Evolutionary conservation across 2,113 vertebrate genomes (phyloP).

Genomic region (Nematolebias whitei): DNA sequence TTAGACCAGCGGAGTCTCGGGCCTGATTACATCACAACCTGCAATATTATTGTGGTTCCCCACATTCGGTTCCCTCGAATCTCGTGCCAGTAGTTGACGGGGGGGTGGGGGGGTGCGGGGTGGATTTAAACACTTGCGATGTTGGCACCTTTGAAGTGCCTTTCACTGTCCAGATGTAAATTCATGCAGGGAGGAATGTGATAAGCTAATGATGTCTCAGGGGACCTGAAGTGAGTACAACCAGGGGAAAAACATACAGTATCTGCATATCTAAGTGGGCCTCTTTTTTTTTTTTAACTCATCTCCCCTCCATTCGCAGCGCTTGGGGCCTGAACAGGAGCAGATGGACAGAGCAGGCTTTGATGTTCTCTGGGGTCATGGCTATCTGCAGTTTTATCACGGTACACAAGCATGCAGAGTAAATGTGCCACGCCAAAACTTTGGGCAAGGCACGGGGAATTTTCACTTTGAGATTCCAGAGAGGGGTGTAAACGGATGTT

Average conservation of each 20-base stretch:
- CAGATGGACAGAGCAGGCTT: slow-evolving; percentile 62
- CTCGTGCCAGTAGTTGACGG: slow-evolving; percentile 29
- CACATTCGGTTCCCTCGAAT: slow-evolving; percentile 18
- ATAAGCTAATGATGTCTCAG: slow-evolving; percentile 76
- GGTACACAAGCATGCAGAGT: slow-evolving; percentile 64
- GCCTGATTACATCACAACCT: slow-evolving; percentile 32
- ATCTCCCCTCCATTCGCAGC: slow-evolving; percentile 15
- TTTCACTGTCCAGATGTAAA: slow-evolving; percentile 65
- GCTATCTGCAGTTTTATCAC: slow-evolving; percentile 67
- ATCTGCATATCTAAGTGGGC: slow-evolving; percentile 61
- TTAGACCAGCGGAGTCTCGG: slow-evolving; percentile 23
- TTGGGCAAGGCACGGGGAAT: slow-evolving; percentile 62
- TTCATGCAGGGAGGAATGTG: slow-evolving; percentile 56
- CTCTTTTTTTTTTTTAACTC: neutral
- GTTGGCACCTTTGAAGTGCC: slow-evolving; percentile 71
- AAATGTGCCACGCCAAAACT: slow-evolving; percentile 70
- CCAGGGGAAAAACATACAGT: slow-evolving; percentile 52
- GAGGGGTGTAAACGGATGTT: slow-evolving; percentile 20
- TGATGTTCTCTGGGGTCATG: slow-evolving; percentile 64
- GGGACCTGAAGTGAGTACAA: slow-evolving; percentile 38
- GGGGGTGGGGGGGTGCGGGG: slow-evolving; percentile 26
- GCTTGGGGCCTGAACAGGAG: slow-evolving; percentile 32
- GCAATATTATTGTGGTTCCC: slow-evolving; percentile 14
- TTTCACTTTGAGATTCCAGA: slow-evolving; percentile 42
- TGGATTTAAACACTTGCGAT: slow-evolving; percentile 42